phyloP scores from a whole-genome alignment of 2,113 vertebrate genomes.

The Malurus alboscapulatus region DNA sequence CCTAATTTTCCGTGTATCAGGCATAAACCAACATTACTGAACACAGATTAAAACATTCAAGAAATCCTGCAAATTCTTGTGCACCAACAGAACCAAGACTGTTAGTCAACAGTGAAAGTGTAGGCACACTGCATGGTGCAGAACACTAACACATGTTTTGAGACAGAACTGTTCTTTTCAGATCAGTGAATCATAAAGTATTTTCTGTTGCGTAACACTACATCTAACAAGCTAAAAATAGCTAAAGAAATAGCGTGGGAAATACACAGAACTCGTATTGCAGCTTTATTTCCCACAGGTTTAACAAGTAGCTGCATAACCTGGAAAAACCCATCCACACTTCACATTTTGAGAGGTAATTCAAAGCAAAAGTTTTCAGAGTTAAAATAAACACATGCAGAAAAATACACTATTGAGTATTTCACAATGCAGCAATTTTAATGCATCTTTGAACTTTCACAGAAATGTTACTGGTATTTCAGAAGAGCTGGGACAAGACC shows the following conservation, averaged over 20 bases:
- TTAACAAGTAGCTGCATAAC: conserved; percentile 4
- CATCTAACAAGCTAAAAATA: conserved; percentile 41
- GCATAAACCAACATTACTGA: background rate
- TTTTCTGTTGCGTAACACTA: background rate
- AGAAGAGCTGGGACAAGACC: background rate
- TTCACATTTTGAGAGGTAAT: background rate
- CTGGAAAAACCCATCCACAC: background rate
- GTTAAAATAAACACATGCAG: background rate
- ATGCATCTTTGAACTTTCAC: background rate
- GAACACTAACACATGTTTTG: background rate
- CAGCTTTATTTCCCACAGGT: background rate
- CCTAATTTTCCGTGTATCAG: background rate
- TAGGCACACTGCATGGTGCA: background rate
- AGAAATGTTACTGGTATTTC: background rate
- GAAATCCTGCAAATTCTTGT: background rate
- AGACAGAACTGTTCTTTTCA: conserved; percentile 50
- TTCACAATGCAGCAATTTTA: background rate
- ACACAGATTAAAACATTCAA: background rate
- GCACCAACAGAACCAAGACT: background rate
- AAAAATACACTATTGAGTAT: background rate
- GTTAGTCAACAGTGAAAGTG: background rate
- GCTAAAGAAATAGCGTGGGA: background rate
- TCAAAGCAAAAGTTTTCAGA: background rate
- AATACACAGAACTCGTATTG: background rate
- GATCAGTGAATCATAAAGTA: conserved; percentile 45